Evolutionary conservation across 2,797 vertebrate species (phyloP), one percentile per base, ranked within the genome.

Genomic region (Sciurus carolinensis): DNA sequence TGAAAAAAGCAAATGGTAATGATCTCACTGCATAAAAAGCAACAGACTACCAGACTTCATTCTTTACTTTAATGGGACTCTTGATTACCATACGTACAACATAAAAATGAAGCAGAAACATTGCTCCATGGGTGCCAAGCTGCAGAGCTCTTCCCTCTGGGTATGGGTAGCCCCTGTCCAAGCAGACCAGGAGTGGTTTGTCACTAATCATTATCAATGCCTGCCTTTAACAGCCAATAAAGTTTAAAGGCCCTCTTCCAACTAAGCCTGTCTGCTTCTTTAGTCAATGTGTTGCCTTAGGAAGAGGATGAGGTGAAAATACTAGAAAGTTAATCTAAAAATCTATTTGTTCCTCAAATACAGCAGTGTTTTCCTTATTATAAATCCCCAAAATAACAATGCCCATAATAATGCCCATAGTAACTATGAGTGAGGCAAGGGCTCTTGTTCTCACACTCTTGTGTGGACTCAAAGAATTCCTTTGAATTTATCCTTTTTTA

Each of bases 11-110:
- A 95, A 96, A 88, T 67, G 93, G 82, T 71, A 90, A 66, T 62
- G 90, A 97, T 96, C 18, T 18, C 14, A 36, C 10, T 76, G 87
- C 36, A 86, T 97, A 97, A 91, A 92, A 91, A 95, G 90, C 77
- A 90, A 93, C 79, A 96, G 89, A 97, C 95, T 89, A 82, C 69
- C 88, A 95, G 91, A 85, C 89, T 93, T 95, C 73, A 88, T 96
- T 94, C 96, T 92, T 94, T 92, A 80, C 66, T 88, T 94, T 96
- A 97, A 94, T 89, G 93, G 87, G 93, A 66, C 84, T 93, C 88
- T 90, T 77, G 96, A 96, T 97, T 96, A 71, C 91, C 94, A 95
- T 69, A 76, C 0, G 0, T 2, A 73, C 81, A 87, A 80, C 91
- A 94, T 96, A 93, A 94, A 98, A 93, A 84, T 6, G 52, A 69